Base-by-base conservation (phyloP, 2,888 invertebrate genomes). In the Acleris literana region DNA sequence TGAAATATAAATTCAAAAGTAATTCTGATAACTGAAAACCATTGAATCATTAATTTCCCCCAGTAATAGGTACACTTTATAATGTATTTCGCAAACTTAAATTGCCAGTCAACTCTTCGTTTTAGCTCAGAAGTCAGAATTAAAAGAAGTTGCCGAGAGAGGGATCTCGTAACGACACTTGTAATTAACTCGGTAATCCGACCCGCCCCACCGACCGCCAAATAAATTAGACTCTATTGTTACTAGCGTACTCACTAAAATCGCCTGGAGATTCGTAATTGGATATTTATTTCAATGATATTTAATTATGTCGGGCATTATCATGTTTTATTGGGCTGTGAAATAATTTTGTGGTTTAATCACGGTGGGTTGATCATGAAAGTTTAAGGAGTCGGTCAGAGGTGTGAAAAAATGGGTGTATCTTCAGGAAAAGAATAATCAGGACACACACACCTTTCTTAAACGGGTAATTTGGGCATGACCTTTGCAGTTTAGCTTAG, bases 171-270 rank as follows among this genome's bases (percentile, higher is more conserved):
- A 81, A 80, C 80, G 87, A 87, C 85, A 87, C 86, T 88, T 82
- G 87, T 90, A 89, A 92, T 90, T 89, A 87, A 82, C 87, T 83
- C 80, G 78, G 92, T 86, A 90, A 90, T 83, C 86, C 80, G 84
- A 69, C 46, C 68, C 63, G 17, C 25, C 72, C 72, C 71, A 68
- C 78, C 78, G 78, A 76, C 75, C 82, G 81, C 79, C 85, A 83
- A 86, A 87, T 86, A 85, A 86, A 87, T 86, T 86, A 83, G 73
- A 80, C 77, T 77, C 79, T 72, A 80, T 80, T 83, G 81, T 82
- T 79, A 80, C 76, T 73, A 70, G 65, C 68, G 69, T 68, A 77
- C 73, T 72, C 82, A 79, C 80, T 80, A 76, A 84, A 82, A 73
- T 76, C 70, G 71, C 72, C 76, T 71, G 76, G 76, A 79, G 75